Percentiles rank a stretch among this genome's conserved stretches.
These are phyloP conservation scores for Argyra leucocephala DNA, from an alignment of 2,888 invertebrate genomes.

Conservation along the genomic window DNA sequence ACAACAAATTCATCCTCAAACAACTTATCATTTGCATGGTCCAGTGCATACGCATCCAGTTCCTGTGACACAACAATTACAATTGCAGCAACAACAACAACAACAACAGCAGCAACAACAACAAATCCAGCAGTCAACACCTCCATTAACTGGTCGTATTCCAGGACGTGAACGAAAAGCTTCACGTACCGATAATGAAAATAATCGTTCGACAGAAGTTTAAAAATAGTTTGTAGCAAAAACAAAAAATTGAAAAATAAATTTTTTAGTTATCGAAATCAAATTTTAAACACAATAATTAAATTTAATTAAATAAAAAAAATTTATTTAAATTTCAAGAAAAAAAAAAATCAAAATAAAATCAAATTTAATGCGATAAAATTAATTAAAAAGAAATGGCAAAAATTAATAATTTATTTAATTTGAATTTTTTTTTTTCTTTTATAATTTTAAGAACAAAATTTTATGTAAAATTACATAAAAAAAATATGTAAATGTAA, in stretches of 20 bases:
- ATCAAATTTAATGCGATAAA: too few relatives aligned
- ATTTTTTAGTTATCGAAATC: not conserved
- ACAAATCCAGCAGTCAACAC: not conserved
- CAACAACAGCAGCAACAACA: not conserved
- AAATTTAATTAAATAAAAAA: not conserved
- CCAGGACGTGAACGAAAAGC: constrained; percentile 48
- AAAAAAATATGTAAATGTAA: not conserved
- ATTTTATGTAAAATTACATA: not conserved
- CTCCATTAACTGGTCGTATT: constrained; percentile 33
- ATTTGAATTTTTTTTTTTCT: not conserved
- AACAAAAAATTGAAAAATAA: not conserved
- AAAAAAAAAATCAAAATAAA: too few relatives aligned
- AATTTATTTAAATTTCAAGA: too few relatives aligned
- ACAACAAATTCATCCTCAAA: constrained; percentile 19
- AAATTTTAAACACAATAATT: constrained; percentile 3
- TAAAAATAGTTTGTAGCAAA: constrained; percentile 25
- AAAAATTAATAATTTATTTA: not conserved
- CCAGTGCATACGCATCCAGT: constrained; percentile 22
- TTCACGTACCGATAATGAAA: constrained; percentile 48
- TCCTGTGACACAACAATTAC: constrained; percentile 21
- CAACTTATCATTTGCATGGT: constrained; percentile 7
- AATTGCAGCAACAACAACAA: not conserved
- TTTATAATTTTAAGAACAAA: not conserved
- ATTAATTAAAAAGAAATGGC: not conserved
- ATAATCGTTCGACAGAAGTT: constrained; percentile 41